A percentile compares a stretch with the other conserved stretches of the same genome.
phyloP scores from a whole-genome alignment of 35 echinoderm and acorn worm species.

The Ptychodera flava region DNA sequence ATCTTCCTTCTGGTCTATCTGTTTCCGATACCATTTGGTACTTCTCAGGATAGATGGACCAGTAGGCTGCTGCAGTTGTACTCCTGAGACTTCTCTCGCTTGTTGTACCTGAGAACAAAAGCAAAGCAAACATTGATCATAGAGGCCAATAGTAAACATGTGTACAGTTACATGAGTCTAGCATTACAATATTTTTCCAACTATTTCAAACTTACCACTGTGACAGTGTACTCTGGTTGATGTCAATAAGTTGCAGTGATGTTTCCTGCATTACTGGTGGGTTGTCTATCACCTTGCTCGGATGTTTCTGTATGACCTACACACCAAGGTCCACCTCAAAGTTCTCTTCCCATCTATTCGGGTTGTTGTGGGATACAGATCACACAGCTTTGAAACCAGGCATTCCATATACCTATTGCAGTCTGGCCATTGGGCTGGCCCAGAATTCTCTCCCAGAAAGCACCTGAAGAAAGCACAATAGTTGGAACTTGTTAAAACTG shows the following conservation, averaged over 20 bases:
- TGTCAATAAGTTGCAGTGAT: constrained; percentile 27
- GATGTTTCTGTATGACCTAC: constrained; percentile 37
- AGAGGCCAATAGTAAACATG: not conserved
- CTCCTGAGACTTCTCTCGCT: not conserved
- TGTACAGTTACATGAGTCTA: not conserved
- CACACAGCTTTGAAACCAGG: constrained; percentile 44
- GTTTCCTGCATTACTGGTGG: constrained; percentile 2
- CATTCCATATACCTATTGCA: constrained; percentile 43
- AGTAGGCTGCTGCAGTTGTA: not conserved
- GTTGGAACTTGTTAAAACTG: not conserved
- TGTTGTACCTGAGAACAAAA: not conserved
- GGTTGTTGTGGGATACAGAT: not conserved
- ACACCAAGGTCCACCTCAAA: constrained; percentile 19
- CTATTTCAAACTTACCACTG: constrained; percentile 18
- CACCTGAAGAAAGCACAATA: constrained; percentile 4
- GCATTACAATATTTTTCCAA: not conserved
- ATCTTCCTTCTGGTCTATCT: not conserved
- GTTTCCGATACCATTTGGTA: not conserved
- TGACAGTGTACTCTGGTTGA: constrained; percentile 40
- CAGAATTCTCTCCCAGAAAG: constrained; percentile 26
- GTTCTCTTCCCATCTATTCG: not conserved
- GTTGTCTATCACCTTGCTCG: not conserved
- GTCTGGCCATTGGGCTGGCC: constrained; percentile 38
- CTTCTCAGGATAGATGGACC: not conserved
- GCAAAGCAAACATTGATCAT: not conserved